phyloP scores from a whole-genome alignment of 2,113 vertebrate genomes.

The Parotia lawesii region DNA sequence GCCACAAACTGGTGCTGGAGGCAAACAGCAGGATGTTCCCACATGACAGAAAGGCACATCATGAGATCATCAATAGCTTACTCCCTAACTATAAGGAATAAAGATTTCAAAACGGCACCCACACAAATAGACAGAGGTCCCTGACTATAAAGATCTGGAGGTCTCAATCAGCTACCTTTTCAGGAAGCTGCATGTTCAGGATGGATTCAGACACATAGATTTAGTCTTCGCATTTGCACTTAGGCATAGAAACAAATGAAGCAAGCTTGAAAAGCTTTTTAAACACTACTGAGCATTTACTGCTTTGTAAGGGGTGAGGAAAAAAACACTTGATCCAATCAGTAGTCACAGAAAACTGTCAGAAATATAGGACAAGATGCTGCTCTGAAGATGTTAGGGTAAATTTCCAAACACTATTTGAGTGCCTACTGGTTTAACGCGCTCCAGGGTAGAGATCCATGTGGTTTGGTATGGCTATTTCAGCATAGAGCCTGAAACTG shows the following conservation, averaged over 20 bases:
- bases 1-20: neutral
- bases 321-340: neutral
- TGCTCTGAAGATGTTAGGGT: neutral
- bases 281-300: neutral
- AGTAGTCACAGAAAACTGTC: neutral
- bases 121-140: neutral
- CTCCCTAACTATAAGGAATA: neutral
- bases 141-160: neutral
- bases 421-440: neutral
- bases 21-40: neutral
- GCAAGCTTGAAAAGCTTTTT: neutral
- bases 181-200: neutral
- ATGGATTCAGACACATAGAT: neutral
- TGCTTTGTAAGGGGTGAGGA: neutral
- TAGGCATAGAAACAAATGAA: neutral
- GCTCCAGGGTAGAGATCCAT: neutral
- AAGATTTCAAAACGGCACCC: neutral
- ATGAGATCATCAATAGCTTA: neutral
- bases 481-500: neutral
- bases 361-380: neutral
- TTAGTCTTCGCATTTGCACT: neutral
- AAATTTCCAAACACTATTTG: neutral
- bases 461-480: neutral
- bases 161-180: neutral
- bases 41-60: neutral